Evolutionary conservation across 2,888 invertebrate species (phyloP).

Genomic region (Aethes cnicana): DNA sequence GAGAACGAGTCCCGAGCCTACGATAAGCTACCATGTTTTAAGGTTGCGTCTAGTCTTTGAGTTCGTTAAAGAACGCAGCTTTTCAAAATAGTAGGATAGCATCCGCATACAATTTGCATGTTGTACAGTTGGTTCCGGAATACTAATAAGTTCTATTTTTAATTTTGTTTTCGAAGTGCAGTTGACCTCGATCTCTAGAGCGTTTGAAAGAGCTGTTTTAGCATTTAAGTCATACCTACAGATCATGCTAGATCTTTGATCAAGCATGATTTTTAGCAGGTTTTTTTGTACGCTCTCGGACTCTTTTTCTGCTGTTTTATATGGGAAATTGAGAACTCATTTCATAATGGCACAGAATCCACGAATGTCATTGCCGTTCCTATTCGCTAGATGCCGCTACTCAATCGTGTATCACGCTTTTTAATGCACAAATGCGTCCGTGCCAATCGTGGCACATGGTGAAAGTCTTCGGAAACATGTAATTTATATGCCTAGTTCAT

Average conservation of each 20-base stretch:
- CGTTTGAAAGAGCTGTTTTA: neutral
- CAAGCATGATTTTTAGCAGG: too few species aligned
- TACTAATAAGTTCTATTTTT: conserved; percentile 57
- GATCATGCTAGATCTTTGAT: neutral
- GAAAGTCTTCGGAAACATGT: too few species aligned
- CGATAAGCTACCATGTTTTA: conserved; percentile 8
- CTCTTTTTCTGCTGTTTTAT: too few species aligned
- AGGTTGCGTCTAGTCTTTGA: conserved; percentile 4
- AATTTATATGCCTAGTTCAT: too few species aligned
- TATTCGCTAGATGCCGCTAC: too few species aligned
- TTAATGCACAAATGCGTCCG: too few species aligned
- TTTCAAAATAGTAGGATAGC: conserved; percentile 30
- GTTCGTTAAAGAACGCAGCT: conserved; percentile 8
- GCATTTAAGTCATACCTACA: neutral
- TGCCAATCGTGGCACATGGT: too few species aligned
- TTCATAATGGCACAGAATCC: too few species aligned
- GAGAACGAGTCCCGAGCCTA: conserved; percentile 17
- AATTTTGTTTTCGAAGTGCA: conserved; percentile 44
- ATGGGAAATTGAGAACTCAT: too few species aligned
- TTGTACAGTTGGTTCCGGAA: conserved; percentile 54
- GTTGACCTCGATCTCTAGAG: conserved; percentile 17
- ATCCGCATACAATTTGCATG: conserved; percentile 57
- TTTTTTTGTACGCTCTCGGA: too few species aligned
- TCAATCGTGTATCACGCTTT: too few species aligned
- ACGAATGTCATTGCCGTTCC: too few species aligned